phyloP scores from a whole-genome alignment of 2,797 vertebrate species.

The Sebastes kiyomatsui region DNA sequence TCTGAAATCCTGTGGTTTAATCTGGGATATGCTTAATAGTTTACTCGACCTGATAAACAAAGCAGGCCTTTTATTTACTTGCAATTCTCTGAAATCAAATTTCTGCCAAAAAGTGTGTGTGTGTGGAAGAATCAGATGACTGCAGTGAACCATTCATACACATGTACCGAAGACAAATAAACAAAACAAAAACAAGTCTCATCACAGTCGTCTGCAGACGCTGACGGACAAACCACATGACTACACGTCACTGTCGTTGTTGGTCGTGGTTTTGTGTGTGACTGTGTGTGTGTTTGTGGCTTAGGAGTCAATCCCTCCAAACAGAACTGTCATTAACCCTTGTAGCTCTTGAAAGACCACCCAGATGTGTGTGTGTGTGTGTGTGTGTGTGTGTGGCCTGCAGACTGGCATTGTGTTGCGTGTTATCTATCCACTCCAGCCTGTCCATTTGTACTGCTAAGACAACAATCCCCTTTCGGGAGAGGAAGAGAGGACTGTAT shows the following conservation, averaged over 20 bases:
- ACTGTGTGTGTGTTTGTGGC: not conserved
- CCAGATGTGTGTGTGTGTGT: slow-evolving; percentile 55
- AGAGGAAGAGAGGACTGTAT: slow-evolving; percentile 8
- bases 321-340: slow-evolving; percentile 71
- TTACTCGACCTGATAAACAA: not conserved
- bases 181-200: not conserved
- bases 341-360: slow-evolving; percentile 67
- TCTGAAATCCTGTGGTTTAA: not conserved
- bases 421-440: slow-evolving; percentile 69
- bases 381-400: slow-evolving; percentile 62
- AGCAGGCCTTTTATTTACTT: not conserved
- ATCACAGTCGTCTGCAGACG: not conserved
- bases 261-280: slow-evolving; percentile 7
- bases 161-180: not conserved
- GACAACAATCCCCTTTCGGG: slow-evolving; percentile 37
- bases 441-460: slow-evolving; percentile 54
- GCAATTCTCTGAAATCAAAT: not conserved
- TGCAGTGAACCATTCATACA: not conserved
- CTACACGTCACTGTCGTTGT: slow-evolving; percentile 5
- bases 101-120: not conserved
- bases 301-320: slow-evolving; percentile 52
- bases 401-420: slow-evolving; percentile 50
- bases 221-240: slow-evolving; percentile 12
- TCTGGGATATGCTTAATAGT: not conserved
- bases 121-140: not conserved